A percentile compares a stretch with the other conserved stretches of the same genome.
phyloP scores from a whole-genome alignment of 2,888 invertebrate genomes.

The Tenthredo scrophulariae region DNA sequence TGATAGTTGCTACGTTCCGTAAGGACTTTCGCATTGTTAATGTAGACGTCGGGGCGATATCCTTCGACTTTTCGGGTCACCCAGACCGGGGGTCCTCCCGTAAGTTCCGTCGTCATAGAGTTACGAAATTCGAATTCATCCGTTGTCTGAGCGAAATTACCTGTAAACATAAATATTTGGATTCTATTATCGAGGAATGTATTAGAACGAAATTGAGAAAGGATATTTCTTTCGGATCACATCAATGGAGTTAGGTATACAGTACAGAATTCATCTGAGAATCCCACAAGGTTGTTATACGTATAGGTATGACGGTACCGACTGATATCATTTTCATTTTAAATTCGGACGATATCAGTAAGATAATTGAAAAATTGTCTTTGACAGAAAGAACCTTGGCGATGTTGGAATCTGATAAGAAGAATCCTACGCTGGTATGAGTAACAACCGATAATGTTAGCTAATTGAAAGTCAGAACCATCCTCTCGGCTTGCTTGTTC shows the following conservation, averaged over 20 bases:
- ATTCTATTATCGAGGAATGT: background rate
- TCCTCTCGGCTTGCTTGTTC: constrained; percentile 25
- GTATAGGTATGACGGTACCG: background rate
- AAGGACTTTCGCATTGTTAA: constrained; percentile 92
- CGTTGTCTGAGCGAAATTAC: constrained; percentile 86
- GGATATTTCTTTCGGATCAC: background rate
- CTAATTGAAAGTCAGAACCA: constrained; percentile 52
- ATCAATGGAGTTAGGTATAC: background rate
- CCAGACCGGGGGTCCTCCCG: constrained; percentile 93
- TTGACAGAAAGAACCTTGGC: background rate
- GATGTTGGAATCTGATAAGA: constrained; percentile 25
- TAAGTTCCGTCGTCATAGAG: constrained; percentile 88
- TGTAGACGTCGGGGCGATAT: constrained; percentile 86
- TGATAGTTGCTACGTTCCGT: constrained; percentile 85
- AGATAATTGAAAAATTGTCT: constrained; percentile 6
- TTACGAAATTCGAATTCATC: constrained; percentile 84
- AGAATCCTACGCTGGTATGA: constrained; percentile 20
- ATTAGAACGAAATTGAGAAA: background rate
- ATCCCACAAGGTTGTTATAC: background rate
- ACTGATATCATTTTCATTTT: background rate
- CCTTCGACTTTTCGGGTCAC: constrained; percentile 84
- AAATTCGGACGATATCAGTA: background rate
- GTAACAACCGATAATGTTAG: constrained; percentile 33
- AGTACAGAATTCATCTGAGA: background rate
- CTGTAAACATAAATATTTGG: constrained; percentile 79